phyloP scores from a whole-genome alignment of 2,113 vertebrate genomes.

The Melanocharis versteri region DNA sequence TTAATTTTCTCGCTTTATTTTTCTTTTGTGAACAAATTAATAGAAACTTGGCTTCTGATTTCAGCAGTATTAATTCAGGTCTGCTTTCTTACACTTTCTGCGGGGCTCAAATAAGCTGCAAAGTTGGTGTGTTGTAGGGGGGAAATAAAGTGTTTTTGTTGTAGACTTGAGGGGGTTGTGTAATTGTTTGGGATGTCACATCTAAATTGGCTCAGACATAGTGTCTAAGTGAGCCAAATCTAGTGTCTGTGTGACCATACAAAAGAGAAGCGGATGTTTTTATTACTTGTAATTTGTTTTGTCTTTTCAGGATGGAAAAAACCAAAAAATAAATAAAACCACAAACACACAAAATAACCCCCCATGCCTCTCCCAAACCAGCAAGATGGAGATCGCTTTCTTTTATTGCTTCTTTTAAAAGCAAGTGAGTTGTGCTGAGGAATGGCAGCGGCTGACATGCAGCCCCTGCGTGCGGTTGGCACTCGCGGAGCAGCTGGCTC shows the following conservation, averaged over 20 bases:
- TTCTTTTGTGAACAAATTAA: background rate
- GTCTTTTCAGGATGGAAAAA: background rate
- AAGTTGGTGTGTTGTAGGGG: background rate
- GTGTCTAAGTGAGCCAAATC: background rate
- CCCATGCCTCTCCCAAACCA: background rate
- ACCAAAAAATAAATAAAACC: background rate
- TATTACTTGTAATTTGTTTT: background rate
- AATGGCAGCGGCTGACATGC: background rate
- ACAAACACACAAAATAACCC: background rate
- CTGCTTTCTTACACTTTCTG: background rate
- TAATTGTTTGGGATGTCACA: background rate
- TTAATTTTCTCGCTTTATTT: background rate
- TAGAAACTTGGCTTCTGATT: background rate
- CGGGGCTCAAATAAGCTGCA: background rate
- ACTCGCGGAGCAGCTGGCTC: background rate
- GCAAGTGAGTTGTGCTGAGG: background rate
- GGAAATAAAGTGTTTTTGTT: background rate
- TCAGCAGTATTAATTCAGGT: background rate
- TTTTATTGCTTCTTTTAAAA: background rate
- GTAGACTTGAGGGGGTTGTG: background rate
- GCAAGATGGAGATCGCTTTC: background rate
- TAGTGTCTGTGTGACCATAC: background rate
- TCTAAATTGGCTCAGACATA: background rate
- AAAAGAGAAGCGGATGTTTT: background rate
- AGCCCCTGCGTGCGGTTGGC: background rate